Conservation (phyloP, 2,888 invertebrate genomes). For the Sinodicranocentrus sp. region DNA sequence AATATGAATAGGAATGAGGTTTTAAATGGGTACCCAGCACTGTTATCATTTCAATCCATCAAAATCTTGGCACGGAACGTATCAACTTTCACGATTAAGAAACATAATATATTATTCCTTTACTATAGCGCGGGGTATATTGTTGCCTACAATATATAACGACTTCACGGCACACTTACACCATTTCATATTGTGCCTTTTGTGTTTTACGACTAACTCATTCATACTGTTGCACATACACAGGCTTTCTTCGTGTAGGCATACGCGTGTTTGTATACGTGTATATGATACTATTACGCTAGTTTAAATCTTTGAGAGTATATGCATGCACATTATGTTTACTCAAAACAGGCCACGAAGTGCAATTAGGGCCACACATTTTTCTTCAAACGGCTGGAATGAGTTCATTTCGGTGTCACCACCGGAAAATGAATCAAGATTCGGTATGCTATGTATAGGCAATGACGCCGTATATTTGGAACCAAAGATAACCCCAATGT, state of each 20-base stretch:
- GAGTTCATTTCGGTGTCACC: slow-evolving; percentile 54
- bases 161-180: slow-evolving; percentile 63
- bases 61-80: slow-evolving; percentile 71
- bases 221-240: slow-evolving; percentile 23
- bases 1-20: slow-evolving; percentile 51
- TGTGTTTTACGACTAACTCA: slow-evolving; percentile 16
- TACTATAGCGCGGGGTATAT: slow-evolving; percentile 8
- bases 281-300: background rate
- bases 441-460: background rate
- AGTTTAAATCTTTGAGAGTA: background rate
- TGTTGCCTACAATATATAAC: slow-evolving; percentile 22
- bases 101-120: slow-evolving; percentile 42
- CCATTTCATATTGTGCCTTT: slow-evolving; percentile 33
- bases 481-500: too few species aligned
- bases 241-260: too few species aligned
- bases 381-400: slow-evolving; percentile 39
- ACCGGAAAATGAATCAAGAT: slow-evolving; percentile 41
- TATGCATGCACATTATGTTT: background rate
- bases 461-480: too few species aligned
- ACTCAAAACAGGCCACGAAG: slow-evolving; percentile 44
- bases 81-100: slow-evolving; percentile 71
- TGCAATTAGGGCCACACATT: slow-evolving; percentile 61
- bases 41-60: slow-evolving; percentile 73
- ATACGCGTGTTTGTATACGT: too few species aligned
- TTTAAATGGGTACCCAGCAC: slow-evolving; percentile 61